Evolutionary conservation across 2,113 vertebrate genomes (phyloP).

Genomic region (Gobiocypris rarus): DNA sequence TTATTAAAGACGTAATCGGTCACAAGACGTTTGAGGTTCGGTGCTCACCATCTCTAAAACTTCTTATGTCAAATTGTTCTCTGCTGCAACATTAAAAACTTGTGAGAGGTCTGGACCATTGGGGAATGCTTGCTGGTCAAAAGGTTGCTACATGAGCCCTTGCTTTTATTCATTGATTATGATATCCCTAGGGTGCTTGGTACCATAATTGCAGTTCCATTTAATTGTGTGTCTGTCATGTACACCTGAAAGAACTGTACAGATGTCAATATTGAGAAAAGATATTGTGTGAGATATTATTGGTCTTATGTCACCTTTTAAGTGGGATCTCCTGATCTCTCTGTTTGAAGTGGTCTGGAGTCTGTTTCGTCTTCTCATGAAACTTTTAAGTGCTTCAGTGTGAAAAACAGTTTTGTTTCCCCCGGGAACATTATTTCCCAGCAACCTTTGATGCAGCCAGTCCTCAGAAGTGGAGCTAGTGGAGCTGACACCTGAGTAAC

Average conservation of each 20-base stretch:
- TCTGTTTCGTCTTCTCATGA: constrained; percentile 1
- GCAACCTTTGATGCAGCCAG: constrained; percentile 25
- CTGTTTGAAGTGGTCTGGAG: not conserved
- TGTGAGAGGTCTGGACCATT: not conserved
- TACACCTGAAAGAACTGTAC: not conserved
- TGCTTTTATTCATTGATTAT: not conserved
- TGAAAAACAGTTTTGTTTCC: constrained; percentile 28
- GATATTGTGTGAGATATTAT: not conserved
- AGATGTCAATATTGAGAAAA: not conserved
- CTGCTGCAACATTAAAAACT: too few species aligned
- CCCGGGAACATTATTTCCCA: constrained; percentile 20
- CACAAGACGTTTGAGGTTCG: too few species aligned
- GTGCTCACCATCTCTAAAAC: not conserved
- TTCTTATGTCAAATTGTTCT: not conserved
- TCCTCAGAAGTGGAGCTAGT: not conserved
- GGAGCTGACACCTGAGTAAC: constrained; percentile 24
- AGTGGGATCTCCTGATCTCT: not conserved
- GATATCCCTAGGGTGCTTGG: not conserved
- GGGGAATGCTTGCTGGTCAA: not conserved
- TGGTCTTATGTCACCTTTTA: constrained; percentile 6
- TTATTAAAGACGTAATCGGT: too few species aligned
- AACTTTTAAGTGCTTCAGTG: constrained; percentile 21
- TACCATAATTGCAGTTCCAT: not conserved
- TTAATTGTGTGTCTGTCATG: not conserved
- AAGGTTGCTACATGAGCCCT: not conserved